Evolutionary conservation across 2,888 invertebrate genomes (phyloP), one percentile per base, ranked within the genome.

Genomic region (Drosophila maculinotata): DNA sequence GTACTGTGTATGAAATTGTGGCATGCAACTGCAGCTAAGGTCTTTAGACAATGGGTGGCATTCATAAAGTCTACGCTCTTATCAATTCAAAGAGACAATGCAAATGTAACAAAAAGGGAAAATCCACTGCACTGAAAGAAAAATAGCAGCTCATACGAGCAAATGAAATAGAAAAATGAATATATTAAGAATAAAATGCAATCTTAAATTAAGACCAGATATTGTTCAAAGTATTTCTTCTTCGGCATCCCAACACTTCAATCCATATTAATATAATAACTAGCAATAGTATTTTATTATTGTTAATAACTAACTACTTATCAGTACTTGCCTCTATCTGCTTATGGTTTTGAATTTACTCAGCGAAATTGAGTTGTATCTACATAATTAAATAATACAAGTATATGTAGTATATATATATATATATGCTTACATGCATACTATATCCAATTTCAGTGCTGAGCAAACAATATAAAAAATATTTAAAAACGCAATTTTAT

Each of bases 401-500:
- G 3, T 17, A 38, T 36, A 28, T 41, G 41, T 3, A 1, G 10
- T 10, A 15, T 9, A n/a, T n/a, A 44, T 5, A 17, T 9, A 17
- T 5, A 36, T 10, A 12, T 12, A 31, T 20, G 38, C 15, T 35
- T 8, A 1, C 1, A 12, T 9, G n/a, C 5, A 20, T 30, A 44
- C 1, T 30, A 45, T 42, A 41, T 53, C 39, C 36, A 45, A 45
- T 49, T 41, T 12, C 48, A 20, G 31, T 57, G 71, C 67, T 71
- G 71, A 71, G 33, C 45, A 53, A 67, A 53, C 70, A 57, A 2
- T 15, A 31, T 35, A 2, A 51, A 52, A 51, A 1, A 1, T 36
- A 60, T 48, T 44, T 39, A 12, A 52, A 14, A 30, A 54, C 45
- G 51, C 48, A 60, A n/a, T 49, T 71, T 71, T 71, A 71, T 71